Conservation (phyloP, 2,888 invertebrate species). For the Papilio gigon region DNA sequence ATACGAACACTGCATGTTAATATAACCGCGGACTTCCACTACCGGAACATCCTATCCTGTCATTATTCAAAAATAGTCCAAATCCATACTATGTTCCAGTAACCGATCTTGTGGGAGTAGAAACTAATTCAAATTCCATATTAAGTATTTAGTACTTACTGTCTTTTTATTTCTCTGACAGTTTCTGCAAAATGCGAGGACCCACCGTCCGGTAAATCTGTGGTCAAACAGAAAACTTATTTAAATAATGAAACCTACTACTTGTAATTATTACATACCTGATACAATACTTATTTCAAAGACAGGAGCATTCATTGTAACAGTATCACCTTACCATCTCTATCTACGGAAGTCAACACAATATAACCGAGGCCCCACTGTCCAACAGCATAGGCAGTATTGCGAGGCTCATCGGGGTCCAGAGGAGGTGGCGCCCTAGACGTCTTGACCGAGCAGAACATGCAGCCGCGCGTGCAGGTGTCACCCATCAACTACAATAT, state of each 20-base stretch:
- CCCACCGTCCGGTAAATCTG: constrained; percentile 97
- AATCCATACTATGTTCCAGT: too few relatives aligned
- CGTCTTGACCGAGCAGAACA: constrained; percentile 99
- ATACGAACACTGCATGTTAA: constrained; percentile 39
- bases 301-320: too few relatives aligned
- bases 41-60: too few relatives aligned
- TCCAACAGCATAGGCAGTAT: constrained; percentile 95
- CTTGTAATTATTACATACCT: constrained; percentile 13
- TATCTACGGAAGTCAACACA: constrained; percentile 98
- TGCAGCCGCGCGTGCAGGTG: constrained; percentile 98
- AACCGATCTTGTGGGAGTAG: too few relatives aligned
- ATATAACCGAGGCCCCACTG: constrained; percentile 99
- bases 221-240: constrained; percentile 46
- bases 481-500: constrained; percentile 94
- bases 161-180: constrained; percentile 91
- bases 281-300: not conserved
- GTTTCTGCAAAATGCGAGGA: constrained; percentile 96
- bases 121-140: not conserved
- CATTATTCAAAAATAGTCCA: too few relatives aligned
- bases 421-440: constrained; percentile 93
- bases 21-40: not conserved
- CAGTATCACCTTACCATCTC: constrained; percentile 87
- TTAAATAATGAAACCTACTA: too few relatives aligned
- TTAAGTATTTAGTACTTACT: constrained; percentile 74
- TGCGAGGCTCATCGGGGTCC: constrained; percentile 93